Evolutionary conservation across 2,113 vertebrate species (phyloP), one percentile per base, ranked within the genome.

Genomic region (Xiphorhynchus elegans): DNA sequence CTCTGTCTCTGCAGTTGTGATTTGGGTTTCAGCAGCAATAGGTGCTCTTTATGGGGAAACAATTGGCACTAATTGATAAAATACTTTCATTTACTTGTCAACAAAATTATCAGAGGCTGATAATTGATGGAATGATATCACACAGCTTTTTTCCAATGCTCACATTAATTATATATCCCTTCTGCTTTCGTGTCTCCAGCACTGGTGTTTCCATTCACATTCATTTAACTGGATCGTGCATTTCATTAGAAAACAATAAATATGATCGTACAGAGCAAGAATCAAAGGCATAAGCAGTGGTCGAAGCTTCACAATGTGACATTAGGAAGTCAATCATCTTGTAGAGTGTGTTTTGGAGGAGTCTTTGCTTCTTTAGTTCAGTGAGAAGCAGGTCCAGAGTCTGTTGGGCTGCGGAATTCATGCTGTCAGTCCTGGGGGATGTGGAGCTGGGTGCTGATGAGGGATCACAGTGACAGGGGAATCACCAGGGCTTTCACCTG

Each of bases 41-140:
- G 35, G 15, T 21, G 40, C 37, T 64, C 77, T 75, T 68, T 59
- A 12, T 31, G 49, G 86, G 29, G 35, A 92, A 91, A 87, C 13
- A 4, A 89, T 93, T 78, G 84, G 84, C 84, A 84, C 84, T 97
- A 96, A 95, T 92, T 94, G 94, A 95, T 84, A 87, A 95, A 96
- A 96, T 23, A 44, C 84, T 89, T 96, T 93, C 80, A 94, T 94
- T 95, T 96, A 79, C 88, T 92, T 24, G 15, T 46, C 93, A 88
- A 90, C 91, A 96, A 92, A 94, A 95, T 90, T 96, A 96, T 94
- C 96, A 94, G 80, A 79, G 85, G 73, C 85, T 93, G 67, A 82
- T 95, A 96, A 96, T 93, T 95, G 90, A 92, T 92, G 84, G 76
- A 77, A 80, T 81, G 56, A 50, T 92, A 94, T 82, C 91, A 87